Evolutionary conservation across 2,888 invertebrate genomes (phyloP).

Genomic region (Drosophila affinis): DNA sequence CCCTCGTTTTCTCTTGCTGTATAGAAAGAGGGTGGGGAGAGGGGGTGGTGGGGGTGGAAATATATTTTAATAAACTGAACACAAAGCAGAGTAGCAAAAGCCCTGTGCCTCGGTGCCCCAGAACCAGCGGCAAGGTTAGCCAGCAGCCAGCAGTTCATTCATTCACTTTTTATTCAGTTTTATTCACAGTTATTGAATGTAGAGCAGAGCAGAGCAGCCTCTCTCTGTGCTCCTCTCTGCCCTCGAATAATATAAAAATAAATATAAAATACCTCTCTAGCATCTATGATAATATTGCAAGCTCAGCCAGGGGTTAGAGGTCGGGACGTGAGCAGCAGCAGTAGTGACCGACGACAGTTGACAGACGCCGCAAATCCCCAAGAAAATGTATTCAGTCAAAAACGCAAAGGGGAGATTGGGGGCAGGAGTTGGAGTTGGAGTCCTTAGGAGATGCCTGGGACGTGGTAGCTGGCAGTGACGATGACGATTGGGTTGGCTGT

Average conservation of each 20-base stretch:
- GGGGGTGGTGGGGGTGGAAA: no score
- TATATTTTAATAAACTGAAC: slow-evolving; percentile 63
- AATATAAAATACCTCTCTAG: slow-evolving; percentile 27
- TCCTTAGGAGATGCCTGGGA: not conserved
- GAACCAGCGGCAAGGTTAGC: slow-evolving; percentile 57
- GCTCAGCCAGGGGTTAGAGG: slow-evolving; percentile 38
- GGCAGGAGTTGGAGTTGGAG: not conserved
- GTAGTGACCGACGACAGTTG: slow-evolving; percentile 31
- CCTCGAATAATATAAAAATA: slow-evolving; percentile 64
- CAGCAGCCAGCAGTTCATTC: slow-evolving; percentile 41
- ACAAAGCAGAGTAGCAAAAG: slow-evolving; percentile 46
- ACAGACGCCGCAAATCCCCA: slow-evolving; percentile 16
- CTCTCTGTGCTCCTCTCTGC: slow-evolving; percentile 21
- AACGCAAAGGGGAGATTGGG: not conserved
- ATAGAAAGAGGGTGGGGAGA: slow-evolving; percentile 6
- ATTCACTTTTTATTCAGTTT: slow-evolving; percentile 49
- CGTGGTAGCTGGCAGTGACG: not conserved
- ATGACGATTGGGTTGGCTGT: slow-evolving; percentile 28
- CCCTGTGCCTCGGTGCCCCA: slow-evolving; percentile 12
- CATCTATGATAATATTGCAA: slow-evolving; percentile 24
- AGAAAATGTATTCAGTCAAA: slow-evolving; percentile 30
- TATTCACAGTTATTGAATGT: slow-evolving; percentile 72
- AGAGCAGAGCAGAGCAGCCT: slow-evolving; percentile 41
- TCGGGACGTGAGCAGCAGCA: slow-evolving; percentile 17
- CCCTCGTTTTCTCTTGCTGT: not conserved